Evolutionary conservation across 2,797 vertebrate genomes (phyloP), one percentile per base, ranked within the genome.

Genomic region (Enteromius paludinosus): DNA sequence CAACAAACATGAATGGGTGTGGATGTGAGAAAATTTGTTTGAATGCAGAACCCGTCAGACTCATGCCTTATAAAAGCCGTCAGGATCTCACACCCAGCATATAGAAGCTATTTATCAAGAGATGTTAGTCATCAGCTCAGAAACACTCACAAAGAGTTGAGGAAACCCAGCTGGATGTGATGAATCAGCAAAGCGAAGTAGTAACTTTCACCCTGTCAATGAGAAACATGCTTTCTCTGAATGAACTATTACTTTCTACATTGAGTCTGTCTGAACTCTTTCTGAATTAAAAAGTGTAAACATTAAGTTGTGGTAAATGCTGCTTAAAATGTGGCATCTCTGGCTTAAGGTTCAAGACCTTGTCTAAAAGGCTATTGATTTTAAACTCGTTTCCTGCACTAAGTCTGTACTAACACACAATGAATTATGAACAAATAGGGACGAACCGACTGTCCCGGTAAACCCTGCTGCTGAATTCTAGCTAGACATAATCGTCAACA

Each of bases 1-100:
- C 17, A 45, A 12, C 25, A 68, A 20, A 9, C 6, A 10, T 73
- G 62, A 38, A 28, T 75, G 77, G 56, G 38, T n/a, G 62, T 83
- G 73, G 77, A 78, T 70, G 52, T 71, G 71, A 52, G 79, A 4
- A 81, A 78, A 69, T 85, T 75, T 85, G 70, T 83, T 75, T 73
- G 78, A 87, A 87, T 62, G 62, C 61, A 61, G 52, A 20, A 82
- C 9, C 9, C 61, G 25, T 61, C 17, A 30, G 20, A 69, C 30
- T 43, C 5, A 10, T 35, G 41, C 84, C 84, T 80, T 86, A 88
- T 86, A 86, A 83, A 79, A 83, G 62, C 56, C 83, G 84, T 75
- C 77, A 78, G 82, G 68, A 88, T 84, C 74, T 79, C 70, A 85
- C 78, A 65, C 68, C 11, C 35, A 75, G 79, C 38, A 79, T 77